Base-by-base conservation (phyloP, 2,113 vertebrate species). In the Tympanuchus pallidicinctus region DNA sequence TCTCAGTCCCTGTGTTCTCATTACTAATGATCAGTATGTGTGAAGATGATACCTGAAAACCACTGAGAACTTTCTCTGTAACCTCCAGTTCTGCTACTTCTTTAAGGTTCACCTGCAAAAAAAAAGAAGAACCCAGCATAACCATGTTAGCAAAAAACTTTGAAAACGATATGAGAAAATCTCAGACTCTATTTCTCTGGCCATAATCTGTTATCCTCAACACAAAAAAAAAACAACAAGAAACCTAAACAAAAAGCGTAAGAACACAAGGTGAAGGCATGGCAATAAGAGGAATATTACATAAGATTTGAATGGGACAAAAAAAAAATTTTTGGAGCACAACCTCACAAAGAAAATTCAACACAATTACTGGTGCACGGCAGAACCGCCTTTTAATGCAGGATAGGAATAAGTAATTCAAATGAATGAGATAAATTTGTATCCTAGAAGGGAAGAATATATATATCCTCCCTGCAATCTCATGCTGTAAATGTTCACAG, bases 1-100 rank as follows among this genome's bases (percentile, higher is more conserved):
- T 40, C 13, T 73, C 36, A 79, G 40, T 8, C 6, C 8, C 9
- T 74, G 3, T 52, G 28, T 24, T 66, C 12, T 38, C 30, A 60
- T 60, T 63, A 67, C 9, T 50, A 56, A 66, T 0, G 0, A n/a
- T 16, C 1, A 69, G 28, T 6, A 1, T n/a, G 24, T 45, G 8
- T 77, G 50, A 73, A 75, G 54, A 50, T 24, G 4, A 14, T 1
- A 54, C 48, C 36, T 69, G 10, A 59, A 83, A 61, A 86, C 60
- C 3, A 8, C 10, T 0, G 1, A 5, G 18, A 86, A 6, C 6
- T 66, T 48, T 66, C 27, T 66, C 45, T 57, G 9, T 66, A 64
- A 3, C 2, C 6, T 52, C 36, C 10, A 8, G 24, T 13, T 88
- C 64, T 81, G 32, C 50, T 71, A 42, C 11, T 86, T 74, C 34